Evolutionary conservation across 2,797 vertebrate species (phyloP).

Genomic region (Eulemur coronatus): DNA sequence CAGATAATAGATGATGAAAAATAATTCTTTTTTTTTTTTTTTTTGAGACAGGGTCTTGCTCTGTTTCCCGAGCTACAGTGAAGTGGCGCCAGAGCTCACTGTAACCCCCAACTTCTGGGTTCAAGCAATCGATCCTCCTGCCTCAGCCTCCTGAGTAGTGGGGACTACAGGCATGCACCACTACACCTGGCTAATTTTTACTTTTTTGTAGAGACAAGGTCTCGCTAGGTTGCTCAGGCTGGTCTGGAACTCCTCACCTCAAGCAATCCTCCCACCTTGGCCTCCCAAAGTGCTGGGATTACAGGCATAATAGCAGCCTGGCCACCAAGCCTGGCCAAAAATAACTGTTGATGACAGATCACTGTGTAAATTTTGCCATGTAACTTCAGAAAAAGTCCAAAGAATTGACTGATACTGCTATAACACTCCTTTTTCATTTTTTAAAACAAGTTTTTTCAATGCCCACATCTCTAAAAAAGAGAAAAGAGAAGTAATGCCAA

Average conservation of each 20-base stretch:
- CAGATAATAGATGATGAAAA: not conserved
- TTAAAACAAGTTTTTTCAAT: not conserved
- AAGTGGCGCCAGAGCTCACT: not conserved
- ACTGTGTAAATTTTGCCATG: not conserved
- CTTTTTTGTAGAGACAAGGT: not conserved
- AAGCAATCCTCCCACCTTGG: not conserved
- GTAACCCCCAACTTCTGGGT: too few relatives aligned
- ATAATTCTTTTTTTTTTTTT: not conserved
- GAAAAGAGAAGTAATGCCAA: not conserved
- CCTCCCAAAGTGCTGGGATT: not conserved
- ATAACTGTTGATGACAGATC: not conserved
- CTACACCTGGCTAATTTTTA: not conserved
- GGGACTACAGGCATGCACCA: not conserved
- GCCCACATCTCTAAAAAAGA: not conserved
- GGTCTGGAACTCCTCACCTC: not conserved
- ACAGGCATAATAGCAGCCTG: not conserved
- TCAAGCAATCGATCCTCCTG: not conserved
- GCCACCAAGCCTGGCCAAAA: not conserved
- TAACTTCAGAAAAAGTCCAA: conserved; percentile 15
- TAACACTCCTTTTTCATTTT: not conserved
- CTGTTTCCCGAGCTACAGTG: not conserved
- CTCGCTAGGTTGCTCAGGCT: not conserved
- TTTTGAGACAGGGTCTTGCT: not conserved
- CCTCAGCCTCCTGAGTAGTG: not conserved
- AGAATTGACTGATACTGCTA: not conserved